Base-by-base conservation (phyloP, 2,888 invertebrate genomes). In the Magallana nippona region DNA sequence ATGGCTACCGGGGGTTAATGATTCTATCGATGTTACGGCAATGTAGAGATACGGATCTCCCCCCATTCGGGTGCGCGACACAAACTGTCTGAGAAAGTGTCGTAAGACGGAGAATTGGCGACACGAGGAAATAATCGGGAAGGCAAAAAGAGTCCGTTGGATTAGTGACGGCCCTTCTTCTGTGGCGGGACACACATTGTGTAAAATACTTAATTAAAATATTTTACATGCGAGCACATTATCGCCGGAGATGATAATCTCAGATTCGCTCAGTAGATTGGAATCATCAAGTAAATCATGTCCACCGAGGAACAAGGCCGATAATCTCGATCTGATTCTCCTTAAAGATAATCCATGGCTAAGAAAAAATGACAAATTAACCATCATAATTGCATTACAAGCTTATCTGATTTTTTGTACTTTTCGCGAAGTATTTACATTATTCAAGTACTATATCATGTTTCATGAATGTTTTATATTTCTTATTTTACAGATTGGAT, bases 131-230 rank as follows among this genome's bases (percentile, higher is more conserved):
- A 71, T 71, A 71, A 71, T 71, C 63, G 63, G 1, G 32, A 71
- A 71, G 27, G 63, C 63, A 71, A 27, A 71, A 71, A 71, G 63
- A 71, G 22, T 27, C 22, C 27, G 63, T 10, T 71, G 63, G 63
- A 71, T 71, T 71, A 71, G 63, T 15, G 27, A 22, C 63, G 63
- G 11, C 27, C 22, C 63, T 32, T 27, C 63, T 27, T 71, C 63
- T 71, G 3, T 10, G 27, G 63, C 63, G 63, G 63, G 63, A 71
- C 63, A 27, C 63, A 27, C 63, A 71, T 71, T 71, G 63, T 71
- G 63, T 71, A 27, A 71, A 71, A 27, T 71, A 71, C 63, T 71
- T 71, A 71, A 71, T 71, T 71, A 71, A 71, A 71, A 71, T 71
- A 71, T 71, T 71, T 71, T 71, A 71, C 63, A 71, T 71, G 63